phyloP scores from a whole-genome alignment of 2,797 vertebrate species.

The Pseudopleuronectes americanus region DNA sequence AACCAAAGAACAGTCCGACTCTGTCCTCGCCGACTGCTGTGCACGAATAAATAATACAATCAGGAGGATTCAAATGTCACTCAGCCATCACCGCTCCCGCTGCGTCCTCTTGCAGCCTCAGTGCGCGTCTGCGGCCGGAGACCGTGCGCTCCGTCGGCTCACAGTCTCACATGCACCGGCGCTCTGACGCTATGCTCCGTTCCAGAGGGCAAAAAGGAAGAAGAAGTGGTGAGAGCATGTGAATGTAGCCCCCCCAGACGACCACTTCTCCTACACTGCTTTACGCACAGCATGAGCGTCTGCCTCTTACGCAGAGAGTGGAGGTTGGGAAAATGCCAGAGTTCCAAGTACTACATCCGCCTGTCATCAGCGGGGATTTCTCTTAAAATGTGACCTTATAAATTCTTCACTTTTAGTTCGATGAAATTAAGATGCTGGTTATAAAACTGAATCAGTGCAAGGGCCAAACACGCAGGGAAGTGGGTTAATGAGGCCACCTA shows the following conservation, averaged over 20 bases:
- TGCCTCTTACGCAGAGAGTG: background rate
- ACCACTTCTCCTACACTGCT: background rate
- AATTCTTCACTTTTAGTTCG: slow-evolving; percentile 13
- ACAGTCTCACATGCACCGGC: slow-evolving; percentile 15
- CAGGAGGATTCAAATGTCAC: slow-evolving; percentile 44
- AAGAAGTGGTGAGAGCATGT: slow-evolving; percentile 19
- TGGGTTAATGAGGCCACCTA: slow-evolving; percentile 65
- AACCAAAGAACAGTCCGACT: background rate
- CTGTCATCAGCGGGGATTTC: background rate
- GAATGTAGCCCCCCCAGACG: slow-evolving; percentile 20
- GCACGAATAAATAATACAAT: slow-evolving; percentile 16
- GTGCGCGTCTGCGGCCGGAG: slow-evolving; percentile 57
- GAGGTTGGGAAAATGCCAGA: background rate
- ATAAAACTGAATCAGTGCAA: slow-evolving; percentile 38
- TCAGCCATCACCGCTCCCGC: slow-evolving; percentile 10
- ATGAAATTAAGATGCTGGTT: slow-evolving; percentile 36
- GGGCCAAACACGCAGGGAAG: slow-evolving; percentile 13
- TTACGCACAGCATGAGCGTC: background rate
- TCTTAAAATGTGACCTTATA: background rate
- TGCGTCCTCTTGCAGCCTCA: slow-evolving; percentile 57
- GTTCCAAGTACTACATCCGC: background rate
- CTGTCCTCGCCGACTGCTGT: background rate
- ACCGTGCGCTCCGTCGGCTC: slow-evolving; percentile 29
- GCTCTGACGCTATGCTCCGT: slow-evolving; percentile 64
- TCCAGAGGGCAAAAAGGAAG: slow-evolving; percentile 54